Base-by-base conservation (phyloP, 2,113 vertebrate genomes). In the Phaetusa simplex region DNA sequence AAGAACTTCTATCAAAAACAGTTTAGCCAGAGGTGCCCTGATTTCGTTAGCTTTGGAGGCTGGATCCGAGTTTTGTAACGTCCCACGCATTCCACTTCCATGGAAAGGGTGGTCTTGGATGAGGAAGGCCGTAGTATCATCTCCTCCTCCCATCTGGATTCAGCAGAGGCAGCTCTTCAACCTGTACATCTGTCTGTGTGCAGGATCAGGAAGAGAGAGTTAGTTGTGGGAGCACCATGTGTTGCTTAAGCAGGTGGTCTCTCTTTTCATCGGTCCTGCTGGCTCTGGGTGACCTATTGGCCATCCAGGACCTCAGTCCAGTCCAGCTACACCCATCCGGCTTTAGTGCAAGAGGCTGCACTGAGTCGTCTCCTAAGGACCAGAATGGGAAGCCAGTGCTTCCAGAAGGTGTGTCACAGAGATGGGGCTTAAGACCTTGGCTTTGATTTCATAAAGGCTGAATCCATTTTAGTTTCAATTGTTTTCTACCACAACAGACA, bases 361-460 rank as follows among this genome's bases (percentile, higher is more conserved):
- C 38, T 64, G 42, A 71, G 61, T 3, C 8, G 27, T 64, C 24
- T 78, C 61, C 56, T 29, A 16, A 72, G 40, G 19, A 43, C 36
- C 67, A n/a, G 47, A 55, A 59, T 1, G 42, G 50, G 53, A 95
- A 88, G 38, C 21, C 70, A 71, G 9, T 7, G 12, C n/a, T 85
- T 67, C 32, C 58, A 76, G 52, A 71, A 49, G 34, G 5, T 59
- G 27, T 58, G 42, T 47, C 61, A 72, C 42, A 67, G 36, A 50
- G 34, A 8, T 11, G 42, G 30, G 23, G 8, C 5, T 91, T 42
- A 71, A 67, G n/a, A 82, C 18, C 20, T 84, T 55, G 32, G 18
- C 64, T 81, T 90, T 92, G 50, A 81, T 62, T 88, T 77, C 79
- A 86, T 13, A 61, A 79, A 43, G 76, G 42, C 21, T 81, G 21